Conservation (phyloP, 2,888 invertebrate genomes). For the Steinernema carpocapsae region DNA sequence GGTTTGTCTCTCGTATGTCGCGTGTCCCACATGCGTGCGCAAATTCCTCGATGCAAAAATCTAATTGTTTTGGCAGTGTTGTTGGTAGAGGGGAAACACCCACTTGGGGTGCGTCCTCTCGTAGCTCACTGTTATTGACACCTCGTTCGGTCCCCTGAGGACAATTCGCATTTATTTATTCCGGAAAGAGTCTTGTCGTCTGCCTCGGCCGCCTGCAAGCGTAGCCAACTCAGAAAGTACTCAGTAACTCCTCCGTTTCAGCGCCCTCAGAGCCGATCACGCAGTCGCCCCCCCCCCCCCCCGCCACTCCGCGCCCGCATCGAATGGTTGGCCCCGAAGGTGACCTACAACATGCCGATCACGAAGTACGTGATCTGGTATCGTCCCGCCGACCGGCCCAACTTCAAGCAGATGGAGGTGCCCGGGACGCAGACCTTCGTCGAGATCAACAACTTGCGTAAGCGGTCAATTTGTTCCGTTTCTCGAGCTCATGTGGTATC, state of each 20-base stretch:
- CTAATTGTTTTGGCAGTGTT: conserved; percentile 31
- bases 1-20: not conserved
- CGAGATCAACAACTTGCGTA: conserved; percentile 48
- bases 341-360: conserved; percentile 72
- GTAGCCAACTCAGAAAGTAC: not conserved
- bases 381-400: conserved; percentile 81
- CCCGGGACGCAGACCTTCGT: conserved; percentile 41
- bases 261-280: conserved; percentile 72
- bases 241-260: conserved; percentile 54
- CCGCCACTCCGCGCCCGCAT: conserved; percentile 87
- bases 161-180: conserved; percentile 34
- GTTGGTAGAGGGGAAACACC: conserved; percentile 18
- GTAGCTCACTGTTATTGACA: conserved; percentile 34
- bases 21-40: conserved; percentile 6
- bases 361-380: conserved; percentile 83
- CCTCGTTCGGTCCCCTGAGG: conserved; percentile 30
- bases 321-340: conserved; percentile 85
- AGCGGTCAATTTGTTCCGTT: conserved; percentile 35
- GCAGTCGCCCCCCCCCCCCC: conserved; percentile 78
- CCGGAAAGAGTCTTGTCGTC: conserved; percentile 24
- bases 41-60: conserved; percentile 25
- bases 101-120: conserved; percentile 24
- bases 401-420: conserved; percentile 44
- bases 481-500: conserved; percentile 33
- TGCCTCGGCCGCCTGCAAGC: conserved; percentile 1